A percentile compares a stretch with the other conserved stretches of the same genome.
These are phyloP conservation scores for Pagetopsis macropterus DNA, from an alignment of 2,797 vertebrate species.

Conservation along the genomic window DNA sequence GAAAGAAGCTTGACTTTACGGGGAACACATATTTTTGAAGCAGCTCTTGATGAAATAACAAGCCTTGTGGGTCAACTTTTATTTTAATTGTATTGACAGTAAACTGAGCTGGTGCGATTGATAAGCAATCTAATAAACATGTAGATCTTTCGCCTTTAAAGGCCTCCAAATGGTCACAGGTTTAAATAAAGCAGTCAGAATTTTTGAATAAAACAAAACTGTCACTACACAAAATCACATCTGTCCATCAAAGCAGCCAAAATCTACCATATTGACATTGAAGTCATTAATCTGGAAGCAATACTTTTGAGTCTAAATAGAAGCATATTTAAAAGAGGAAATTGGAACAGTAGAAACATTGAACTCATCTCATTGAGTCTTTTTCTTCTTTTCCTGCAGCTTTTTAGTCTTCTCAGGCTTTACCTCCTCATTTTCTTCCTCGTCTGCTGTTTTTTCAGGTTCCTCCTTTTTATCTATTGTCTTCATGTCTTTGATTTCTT, in stretches of 20 bases:
- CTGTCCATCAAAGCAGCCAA: not conserved
- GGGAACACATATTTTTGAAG: not conserved
- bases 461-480: conserved; percentile 30
- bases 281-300: conserved; percentile 1
- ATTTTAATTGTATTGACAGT: not conserved
- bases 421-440: conserved; percentile 38
- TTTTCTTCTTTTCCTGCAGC: conserved; percentile 47
- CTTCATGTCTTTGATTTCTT: conserved; percentile 50
- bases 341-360: not conserved
- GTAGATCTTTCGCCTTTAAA: not conserved
- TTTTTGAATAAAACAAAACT: not conserved
- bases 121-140: not conserved
- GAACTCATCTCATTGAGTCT: conserved; percentile 39
- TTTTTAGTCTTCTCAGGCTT: conserved; percentile 35
- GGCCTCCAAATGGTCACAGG: not conserved
- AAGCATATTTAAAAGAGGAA: too few relatives aligned
- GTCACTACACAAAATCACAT: not conserved
- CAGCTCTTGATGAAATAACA: not conserved
- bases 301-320: not conserved
- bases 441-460: conserved; percentile 17
- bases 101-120: not conserved
- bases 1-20: conserved; percentile 5
- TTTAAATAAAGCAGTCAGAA: conserved; percentile 1
- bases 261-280: not conserved
- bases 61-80: not conserved